These are phyloP conservation scores for Geophilus truncorum DNA, from an alignment of 2,888 invertebrate genomes.

Conservation along the genomic window DNA sequence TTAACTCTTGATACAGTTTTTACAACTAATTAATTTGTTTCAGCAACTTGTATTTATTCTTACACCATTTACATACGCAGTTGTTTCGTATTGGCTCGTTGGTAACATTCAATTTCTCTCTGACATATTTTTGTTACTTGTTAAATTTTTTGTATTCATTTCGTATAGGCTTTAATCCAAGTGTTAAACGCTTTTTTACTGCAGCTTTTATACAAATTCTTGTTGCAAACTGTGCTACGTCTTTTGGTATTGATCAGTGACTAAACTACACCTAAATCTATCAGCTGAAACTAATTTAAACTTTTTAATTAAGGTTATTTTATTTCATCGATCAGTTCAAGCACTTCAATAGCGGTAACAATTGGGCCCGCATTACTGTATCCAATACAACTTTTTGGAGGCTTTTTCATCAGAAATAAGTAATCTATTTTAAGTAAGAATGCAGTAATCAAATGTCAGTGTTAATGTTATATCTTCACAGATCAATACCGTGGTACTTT, in stretches of 20 bases:
- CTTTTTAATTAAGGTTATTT: slow-evolving; percentile 69
- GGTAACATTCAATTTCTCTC: not conserved
- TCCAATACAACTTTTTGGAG: slow-evolving; percentile 90
- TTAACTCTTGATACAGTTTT: no score
- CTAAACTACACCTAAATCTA: no score
- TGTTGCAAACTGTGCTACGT: slow-evolving; percentile 80
- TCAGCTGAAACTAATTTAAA: not conserved
- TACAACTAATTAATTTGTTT: not conserved
- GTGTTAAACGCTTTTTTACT: not conserved
- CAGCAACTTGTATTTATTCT: not conserved
- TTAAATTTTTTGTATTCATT: not conserved
- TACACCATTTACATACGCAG: not conserved
- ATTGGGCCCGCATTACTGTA: slow-evolving; percentile 88
- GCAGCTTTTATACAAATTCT: slow-evolving; percentile 59
- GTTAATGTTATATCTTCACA: no score
- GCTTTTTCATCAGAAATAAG: no score
- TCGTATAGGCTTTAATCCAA: slow-evolving; percentile 3
- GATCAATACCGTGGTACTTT: slow-evolving; percentile 43
- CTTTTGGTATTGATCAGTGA: slow-evolving; percentile 64
- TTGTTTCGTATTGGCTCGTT: not conserved
- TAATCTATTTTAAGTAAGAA: no score
- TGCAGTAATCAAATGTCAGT: slow-evolving; percentile 41
- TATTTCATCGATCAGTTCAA: slow-evolving; percentile 80
- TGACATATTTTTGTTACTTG: no score
- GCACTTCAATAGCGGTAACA: slow-evolving; percentile 80